These are phyloP conservation scores for Netelia inedita DNA, from an alignment of 2,888 invertebrate species.

Conservation along the genomic window DNA sequence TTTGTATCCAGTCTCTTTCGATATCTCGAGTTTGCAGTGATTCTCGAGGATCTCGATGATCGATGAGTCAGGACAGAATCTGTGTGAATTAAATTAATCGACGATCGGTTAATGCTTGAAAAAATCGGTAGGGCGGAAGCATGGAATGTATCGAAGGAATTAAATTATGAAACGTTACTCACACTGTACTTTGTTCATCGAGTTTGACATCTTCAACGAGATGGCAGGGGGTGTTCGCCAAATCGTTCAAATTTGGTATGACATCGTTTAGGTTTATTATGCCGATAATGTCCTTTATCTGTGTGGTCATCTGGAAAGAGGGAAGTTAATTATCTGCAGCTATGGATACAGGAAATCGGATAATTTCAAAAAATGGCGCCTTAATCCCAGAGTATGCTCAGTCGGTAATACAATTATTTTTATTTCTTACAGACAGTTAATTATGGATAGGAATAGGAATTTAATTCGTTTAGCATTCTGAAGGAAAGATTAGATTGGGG, in stretches of 20 bases:
- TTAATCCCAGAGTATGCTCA: too few relatives aligned
- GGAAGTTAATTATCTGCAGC: constrained; percentile 14
- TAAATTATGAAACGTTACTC: constrained; percentile 56
- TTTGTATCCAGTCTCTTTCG: constrained; percentile 81
- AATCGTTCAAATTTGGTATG: constrained; percentile 71
- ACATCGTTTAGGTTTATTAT: constrained; percentile 75
- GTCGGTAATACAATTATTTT: too few relatives aligned
- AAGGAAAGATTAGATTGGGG: too few relatives aligned
- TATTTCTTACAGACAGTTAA: too few relatives aligned
- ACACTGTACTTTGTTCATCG: constrained; percentile 69
- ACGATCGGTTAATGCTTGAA: background rate
- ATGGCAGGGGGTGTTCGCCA: constrained; percentile 76
- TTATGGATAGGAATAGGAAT: too few relatives aligned
- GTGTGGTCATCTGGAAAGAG: constrained; percentile 71
- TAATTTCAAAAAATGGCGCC: too few relatives aligned
- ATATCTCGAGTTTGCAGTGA: constrained; percentile 85
- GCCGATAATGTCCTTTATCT: constrained; percentile 61
- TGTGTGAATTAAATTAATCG: constrained; percentile 71
- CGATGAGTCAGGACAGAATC: constrained; percentile 85
- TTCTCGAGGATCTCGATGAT: constrained; percentile 83
- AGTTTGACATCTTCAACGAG: constrained; percentile 69
- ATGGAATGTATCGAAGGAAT: too few relatives aligned
- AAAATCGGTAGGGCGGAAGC: background rate
- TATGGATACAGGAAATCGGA: background rate
- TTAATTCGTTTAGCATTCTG: too few relatives aligned